Evolutionary conservation across 2,888 invertebrate genomes (phyloP).

Genomic region (Colostygia pectinataria): DNA sequence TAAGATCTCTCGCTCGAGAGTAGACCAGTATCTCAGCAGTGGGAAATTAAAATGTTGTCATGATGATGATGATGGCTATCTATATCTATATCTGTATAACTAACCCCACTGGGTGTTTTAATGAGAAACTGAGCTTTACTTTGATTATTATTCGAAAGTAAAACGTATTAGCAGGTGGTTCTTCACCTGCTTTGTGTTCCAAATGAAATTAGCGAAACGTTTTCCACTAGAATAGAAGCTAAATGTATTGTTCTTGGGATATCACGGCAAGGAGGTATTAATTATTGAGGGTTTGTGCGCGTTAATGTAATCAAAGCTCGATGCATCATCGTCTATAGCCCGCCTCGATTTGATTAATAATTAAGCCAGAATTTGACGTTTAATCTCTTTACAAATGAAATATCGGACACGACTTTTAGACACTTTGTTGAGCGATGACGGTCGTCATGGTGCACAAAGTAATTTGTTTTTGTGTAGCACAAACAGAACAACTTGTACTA

Average conservation of each 20-base stretch:
- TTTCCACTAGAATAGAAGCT: conserved; percentile 49
- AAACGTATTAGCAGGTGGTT: conserved; percentile 21
- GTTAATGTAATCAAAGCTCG: conserved; percentile 82
- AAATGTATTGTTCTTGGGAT: conserved; percentile 53
- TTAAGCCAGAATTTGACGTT: conserved; percentile 29
- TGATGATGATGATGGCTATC: no score
- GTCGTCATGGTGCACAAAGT: neutral
- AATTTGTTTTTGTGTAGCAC: neutral
- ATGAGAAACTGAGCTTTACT: neutral
- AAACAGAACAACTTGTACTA: neutral
- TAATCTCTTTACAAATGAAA: conserved; percentile 15
- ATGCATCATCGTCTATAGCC: conserved; percentile 81
- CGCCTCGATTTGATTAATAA: conserved; percentile 80
- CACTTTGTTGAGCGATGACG: no score
- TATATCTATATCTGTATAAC: no score
- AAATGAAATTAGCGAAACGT: conserved; percentile 45
- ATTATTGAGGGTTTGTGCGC: conserved; percentile 69
- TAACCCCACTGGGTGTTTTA: neutral
- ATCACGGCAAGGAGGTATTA: conserved; percentile 76
- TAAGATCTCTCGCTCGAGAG: no score
- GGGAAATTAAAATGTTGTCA: no score
- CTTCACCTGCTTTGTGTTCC: conserved; percentile 28
- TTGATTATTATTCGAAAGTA: conserved; percentile 5
- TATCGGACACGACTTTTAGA: conserved; percentile 15
- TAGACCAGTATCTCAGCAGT: no score